These are phyloP conservation scores for Noctua fimbriata DNA, from an alignment of 2,888 invertebrate genomes.

Conservation along the genomic window DNA sequence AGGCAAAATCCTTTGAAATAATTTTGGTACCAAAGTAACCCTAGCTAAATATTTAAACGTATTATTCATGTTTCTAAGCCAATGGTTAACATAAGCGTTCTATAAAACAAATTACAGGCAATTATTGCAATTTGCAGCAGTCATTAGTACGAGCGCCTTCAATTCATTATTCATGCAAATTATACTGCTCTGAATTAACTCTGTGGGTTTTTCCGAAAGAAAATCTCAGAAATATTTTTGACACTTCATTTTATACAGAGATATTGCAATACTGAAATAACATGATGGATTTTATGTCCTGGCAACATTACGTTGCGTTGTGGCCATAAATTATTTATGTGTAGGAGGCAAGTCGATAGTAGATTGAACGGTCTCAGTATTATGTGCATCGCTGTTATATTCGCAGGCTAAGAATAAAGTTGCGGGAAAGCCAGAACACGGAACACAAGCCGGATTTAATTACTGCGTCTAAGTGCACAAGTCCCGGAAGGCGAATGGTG, in stretches of 20 bases:
- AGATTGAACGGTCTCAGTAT: conserved; percentile 32
- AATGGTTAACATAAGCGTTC: conserved; percentile 8
- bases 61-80: conserved; percentile 22
- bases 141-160: conserved; percentile 55
- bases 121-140: conserved; percentile 48
- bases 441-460: conserved; percentile 61
- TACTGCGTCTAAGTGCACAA: conserved; percentile 54
- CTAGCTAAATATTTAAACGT: neutral
- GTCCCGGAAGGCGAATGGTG: conserved; percentile 60
- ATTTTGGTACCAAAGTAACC: conserved; percentile 13
- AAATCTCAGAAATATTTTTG: conserved; percentile 14
- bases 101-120: conserved; percentile 42
- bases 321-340: conserved; percentile 42
- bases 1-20: neutral
- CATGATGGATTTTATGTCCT: conserved; percentile 28
- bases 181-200: conserved; percentile 45
- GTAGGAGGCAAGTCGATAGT: conserved; percentile 38
- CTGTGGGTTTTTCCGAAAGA: conserved; percentile 3
- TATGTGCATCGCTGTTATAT: conserved; percentile 46
- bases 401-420: conserved; percentile 55
- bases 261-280: conserved; percentile 32
- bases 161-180: conserved; percentile 64
- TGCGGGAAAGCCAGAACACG: conserved; percentile 53
- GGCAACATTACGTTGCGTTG: conserved; percentile 19
- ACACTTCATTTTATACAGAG: conserved; percentile 19